These are phyloP conservation scores for Nothoprocta perdicaria DNA, from an alignment of 2,113 vertebrate species.

Conservation along the genomic window DNA sequence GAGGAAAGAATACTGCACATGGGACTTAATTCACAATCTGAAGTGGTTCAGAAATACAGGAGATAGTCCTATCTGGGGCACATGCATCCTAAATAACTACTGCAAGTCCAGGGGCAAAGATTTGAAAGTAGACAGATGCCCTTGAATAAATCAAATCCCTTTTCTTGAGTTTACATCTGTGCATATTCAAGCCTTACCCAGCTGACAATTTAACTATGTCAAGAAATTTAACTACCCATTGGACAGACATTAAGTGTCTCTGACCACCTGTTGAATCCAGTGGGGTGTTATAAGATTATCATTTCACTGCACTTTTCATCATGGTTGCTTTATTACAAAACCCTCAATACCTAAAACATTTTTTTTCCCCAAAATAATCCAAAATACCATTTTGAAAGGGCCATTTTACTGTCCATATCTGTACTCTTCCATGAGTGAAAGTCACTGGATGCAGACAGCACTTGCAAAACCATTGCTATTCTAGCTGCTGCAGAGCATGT, in stretches of 20 bases:
- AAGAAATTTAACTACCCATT: neutral
- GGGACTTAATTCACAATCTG: accelerated
- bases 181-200: neutral
- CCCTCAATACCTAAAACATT: too few relatives aligned
- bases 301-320: neutral
- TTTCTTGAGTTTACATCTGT: neutral
- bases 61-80: neutral
- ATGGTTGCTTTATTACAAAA: neutral
- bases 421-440: neutral
- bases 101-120: neutral
- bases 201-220: accelerated
- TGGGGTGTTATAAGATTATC: neutral
- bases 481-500: neutral
- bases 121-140: neutral
- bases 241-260: neutral
- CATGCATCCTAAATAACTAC: accelerated
- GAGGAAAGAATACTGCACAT: neutral
- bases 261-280: neutral
- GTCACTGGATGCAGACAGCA: neutral
- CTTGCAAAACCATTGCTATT: neutral
- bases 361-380: neutral
- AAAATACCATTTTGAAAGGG: neutral
- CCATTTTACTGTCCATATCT: too few relatives aligned
- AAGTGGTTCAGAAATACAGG: neutral
- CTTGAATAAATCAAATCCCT: neutral